Evolutionary conservation across 2,797 vertebrate species (phyloP), one percentile per base, ranked within the genome.

Genomic region (Nyctalus aviator): DNA sequence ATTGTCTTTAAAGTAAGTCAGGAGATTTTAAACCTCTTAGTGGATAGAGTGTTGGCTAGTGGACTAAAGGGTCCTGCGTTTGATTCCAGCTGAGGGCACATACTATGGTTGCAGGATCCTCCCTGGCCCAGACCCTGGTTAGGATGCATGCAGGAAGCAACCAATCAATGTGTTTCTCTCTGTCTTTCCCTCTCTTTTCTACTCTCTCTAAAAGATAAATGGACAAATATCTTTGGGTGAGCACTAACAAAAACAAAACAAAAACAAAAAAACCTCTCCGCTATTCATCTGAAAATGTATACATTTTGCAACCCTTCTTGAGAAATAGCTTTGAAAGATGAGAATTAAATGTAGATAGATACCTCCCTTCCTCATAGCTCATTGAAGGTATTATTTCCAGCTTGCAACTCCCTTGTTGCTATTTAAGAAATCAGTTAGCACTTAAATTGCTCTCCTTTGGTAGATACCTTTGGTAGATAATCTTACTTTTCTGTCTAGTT

Each of bases 1-100:
- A 46, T 8, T 84, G 83, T 71, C 48, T 91, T 88, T 82, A 17
- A 44, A 64, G 8, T 32, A 12, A 91, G 4, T 69, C 44, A 62
- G 5, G 66, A 46, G 7, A 71, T 75, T 96, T 94, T 85, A 96
- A 95, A 55, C n/a, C 44, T 30, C 17, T 71, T 15, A 69, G 12
- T n/a, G 13, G 59, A 14, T 30, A 62, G 57, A 59, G 59, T 30
- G 13, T 30, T 62, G 13, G 59, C 27, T 62, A 62, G 2, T 1
- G 5, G 25, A 62, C 59, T 25, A 62, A 62, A 30, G 59, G 13
- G 11, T 62, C 59, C 59, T 62, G 13, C 27, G 59, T 30, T 62
- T 5, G 4, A 62, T 30, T 62, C 13, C 2, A 0, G 59, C 59
- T 6, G 2, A 30, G 12, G 6, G 27, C 59, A 62, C 13, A 1